A percentile compares a stretch with the other conserved stretches of the same genome.
phyloP scores from a whole-genome alignment of 2,113 vertebrate species.

The Indicator indicator region DNA sequence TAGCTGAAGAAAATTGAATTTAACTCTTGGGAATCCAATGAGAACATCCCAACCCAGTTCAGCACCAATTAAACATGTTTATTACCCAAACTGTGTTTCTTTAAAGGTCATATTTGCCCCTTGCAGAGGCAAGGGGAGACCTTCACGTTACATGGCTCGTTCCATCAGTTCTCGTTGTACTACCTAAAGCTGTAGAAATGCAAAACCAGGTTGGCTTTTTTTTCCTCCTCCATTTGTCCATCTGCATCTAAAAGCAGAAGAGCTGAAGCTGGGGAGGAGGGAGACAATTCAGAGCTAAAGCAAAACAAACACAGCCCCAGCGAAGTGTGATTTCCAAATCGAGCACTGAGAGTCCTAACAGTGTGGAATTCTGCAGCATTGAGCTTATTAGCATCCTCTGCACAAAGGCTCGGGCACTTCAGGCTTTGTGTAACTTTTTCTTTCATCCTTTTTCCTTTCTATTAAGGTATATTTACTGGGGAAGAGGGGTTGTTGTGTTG shows the following conservation, averaged over 20 bases:
- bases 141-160: neutral
- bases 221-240: neutral
- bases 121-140: neutral
- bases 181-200: neutral
- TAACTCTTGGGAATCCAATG: neutral
- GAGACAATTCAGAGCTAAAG: neutral
- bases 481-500: too few species aligned
- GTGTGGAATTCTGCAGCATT: neutral
- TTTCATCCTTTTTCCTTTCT: neutral
- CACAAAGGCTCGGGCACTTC: neutral
- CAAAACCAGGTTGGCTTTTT: neutral
- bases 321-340: neutral
- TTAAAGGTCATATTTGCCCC: neutral
- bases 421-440: neutral
- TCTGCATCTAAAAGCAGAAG: neutral
- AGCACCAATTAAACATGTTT: neutral
- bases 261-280: neutral
- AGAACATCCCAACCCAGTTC: neutral
- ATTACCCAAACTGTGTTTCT: neutral
- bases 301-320: neutral
- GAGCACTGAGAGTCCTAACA: neutral
- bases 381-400: neutral
- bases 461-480: neutral
- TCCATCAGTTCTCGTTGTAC: neutral
- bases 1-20: neutral